Percentiles rank a stretch among this genome's conserved stretches.
Conservation (phyloP, 2,888 invertebrate genomes). For the Megastigmus dorsalis region DNA sequence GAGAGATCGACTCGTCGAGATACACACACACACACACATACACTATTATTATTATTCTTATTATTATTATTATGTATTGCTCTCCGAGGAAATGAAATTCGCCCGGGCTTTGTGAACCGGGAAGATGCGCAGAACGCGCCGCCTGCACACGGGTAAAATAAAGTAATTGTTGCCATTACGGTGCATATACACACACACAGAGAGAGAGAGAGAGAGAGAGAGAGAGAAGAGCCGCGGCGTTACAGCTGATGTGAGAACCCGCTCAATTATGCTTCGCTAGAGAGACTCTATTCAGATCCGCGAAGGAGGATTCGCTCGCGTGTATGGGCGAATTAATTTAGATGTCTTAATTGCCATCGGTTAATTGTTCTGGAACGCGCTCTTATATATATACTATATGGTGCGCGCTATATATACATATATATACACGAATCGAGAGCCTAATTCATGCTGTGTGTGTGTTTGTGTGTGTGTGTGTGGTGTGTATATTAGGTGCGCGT, state of each 20-base stretch:
- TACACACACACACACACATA: neutral
- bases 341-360: slow-evolving; percentile 73
- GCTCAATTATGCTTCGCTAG: slow-evolving; percentile 70
- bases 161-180: slow-evolving; percentile 51
- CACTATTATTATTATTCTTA: too few species aligned
- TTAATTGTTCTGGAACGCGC: slow-evolving; percentile 68
- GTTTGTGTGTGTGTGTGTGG: slow-evolving; percentile 27
- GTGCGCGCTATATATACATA: too few species aligned
- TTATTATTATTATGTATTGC: slow-evolving; percentile 9
- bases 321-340: slow-evolving; percentile 70
- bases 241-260: slow-evolving; percentile 70
- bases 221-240: slow-evolving; percentile 9
- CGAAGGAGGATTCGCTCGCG: slow-evolving; percentile 56
- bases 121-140: slow-evolving; percentile 54
- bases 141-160: slow-evolving; percentile 48
- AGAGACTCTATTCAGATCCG: slow-evolving; percentile 64
- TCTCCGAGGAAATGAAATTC: slow-evolving; percentile 40
- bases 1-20: slow-evolving; percentile 7
- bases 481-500: neutral
- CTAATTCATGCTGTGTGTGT: slow-evolving; percentile 5
- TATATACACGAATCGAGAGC: too few species aligned
- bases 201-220: neutral
- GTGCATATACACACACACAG: too few species aligned
- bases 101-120: slow-evolving; percentile 35
- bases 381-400: too few species aligned